These are phyloP conservation scores for Ptychobarbus kaznakovi DNA, from an alignment of 2,797 vertebrate genomes.

Conservation along the genomic window DNA sequence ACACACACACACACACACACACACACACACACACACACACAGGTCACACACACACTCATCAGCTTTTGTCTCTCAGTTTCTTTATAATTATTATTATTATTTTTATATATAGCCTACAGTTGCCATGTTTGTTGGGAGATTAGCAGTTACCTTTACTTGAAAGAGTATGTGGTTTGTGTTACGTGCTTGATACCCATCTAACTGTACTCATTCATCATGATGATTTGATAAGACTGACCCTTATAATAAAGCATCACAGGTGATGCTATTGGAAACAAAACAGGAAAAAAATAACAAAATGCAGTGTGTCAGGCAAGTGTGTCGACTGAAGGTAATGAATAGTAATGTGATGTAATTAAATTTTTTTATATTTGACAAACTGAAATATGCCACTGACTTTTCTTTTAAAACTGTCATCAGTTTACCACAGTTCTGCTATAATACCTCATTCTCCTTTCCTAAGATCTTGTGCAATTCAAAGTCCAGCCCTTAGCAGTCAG, in stretches of 20 bases:
- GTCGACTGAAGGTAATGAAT: background rate
- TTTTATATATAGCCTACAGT: background rate
- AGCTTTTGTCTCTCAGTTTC: background rate
- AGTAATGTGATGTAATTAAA: background rate
- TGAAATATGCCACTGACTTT: background rate
- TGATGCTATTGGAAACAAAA: background rate
- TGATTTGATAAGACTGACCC: background rate
- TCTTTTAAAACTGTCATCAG: background rate
- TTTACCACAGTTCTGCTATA: background rate
- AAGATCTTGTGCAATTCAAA: background rate
- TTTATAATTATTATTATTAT: background rate
- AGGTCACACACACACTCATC: no score
- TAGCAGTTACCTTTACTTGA: background rate
- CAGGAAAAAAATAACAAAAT: background rate
- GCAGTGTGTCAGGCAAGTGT: background rate
- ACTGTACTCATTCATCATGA: background rate
- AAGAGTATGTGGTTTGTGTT: no score
- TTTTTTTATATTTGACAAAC: background rate
- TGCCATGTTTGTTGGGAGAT: background rate
- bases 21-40: no score
- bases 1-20: no score
- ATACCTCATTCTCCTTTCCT: background rate
- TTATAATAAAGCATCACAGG: background rate
- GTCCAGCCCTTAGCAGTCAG: background rate
- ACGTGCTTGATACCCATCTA: background rate